Evolutionary conservation across 1,140 invertebrate genomes (phyloP), one percentile per base, ranked within the genome.

Genomic region (Drosophila trapezifrons): DNA sequence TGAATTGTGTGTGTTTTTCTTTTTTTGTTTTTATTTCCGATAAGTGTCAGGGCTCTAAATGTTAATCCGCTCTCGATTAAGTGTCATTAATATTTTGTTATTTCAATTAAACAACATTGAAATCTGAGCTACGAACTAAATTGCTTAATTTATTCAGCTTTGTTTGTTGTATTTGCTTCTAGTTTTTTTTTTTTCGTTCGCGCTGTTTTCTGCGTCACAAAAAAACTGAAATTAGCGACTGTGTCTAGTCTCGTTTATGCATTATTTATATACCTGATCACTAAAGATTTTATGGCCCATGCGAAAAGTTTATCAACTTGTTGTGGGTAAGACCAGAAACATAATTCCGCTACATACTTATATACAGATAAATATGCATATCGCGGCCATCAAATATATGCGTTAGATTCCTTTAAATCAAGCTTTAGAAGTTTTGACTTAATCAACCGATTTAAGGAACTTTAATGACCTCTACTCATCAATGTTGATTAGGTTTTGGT

Each of bases 31-130:
- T 43, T 60, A 18, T 37, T n/a, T 40, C 17, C 40, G 58, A 29
- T 27, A 32, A 60, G 56, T 62, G 56, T 45, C 40, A 52, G 40
- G 22, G 29, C 17, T 51, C 70, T 62, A 64, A 74, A 78, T 63
- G 75, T 51, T 65, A 83, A 76, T 67, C 71, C 45, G 18, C 18
- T 66, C 52, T 69, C 57, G 54, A 63, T 78, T 73, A 82, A 71
- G 54, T 70, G 43, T 59, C 46, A 78, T 82, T 67, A 60, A 64
- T 38, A 67, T 67, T 77, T 76, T 66, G 62, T 65, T 78, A 64
- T 69, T 73, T 85, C 73, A 85, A 76, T 80, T 80, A 59, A 84
- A 84, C 47, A 59, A 42, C 56, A 66, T 47, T 69, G 59, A 79
- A 77, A 62, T 49, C 37, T 54, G 62, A 51, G 43, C 70, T 22